These are phyloP conservation scores for Graptemys geographica DNA, from an alignment of 2,797 vertebrate species.

Conservation along the genomic window DNA sequence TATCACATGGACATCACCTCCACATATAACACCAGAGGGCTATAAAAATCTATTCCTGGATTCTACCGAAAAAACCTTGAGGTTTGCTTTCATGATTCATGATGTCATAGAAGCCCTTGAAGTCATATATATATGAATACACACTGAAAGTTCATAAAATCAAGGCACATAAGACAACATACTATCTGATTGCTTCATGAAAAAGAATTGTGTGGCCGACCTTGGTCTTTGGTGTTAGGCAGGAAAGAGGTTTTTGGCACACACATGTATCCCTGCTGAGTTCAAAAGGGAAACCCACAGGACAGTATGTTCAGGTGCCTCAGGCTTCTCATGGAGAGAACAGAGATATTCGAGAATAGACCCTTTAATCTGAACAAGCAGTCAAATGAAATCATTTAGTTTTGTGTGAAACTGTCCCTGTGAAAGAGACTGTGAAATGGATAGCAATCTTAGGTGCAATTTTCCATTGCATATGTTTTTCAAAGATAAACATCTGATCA, in stretches of 20 bases:
- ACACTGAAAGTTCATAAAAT: background rate
- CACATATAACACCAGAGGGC: background rate
- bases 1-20: slow-evolving; percentile 4
- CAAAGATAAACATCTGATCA: slow-evolving; percentile 73
- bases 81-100: background rate
- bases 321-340: background rate
- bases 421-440: slow-evolving; percentile 33
- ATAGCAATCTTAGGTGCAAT: slow-evolving; percentile 52
- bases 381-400: slow-evolving; percentile 9
- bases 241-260: background rate
- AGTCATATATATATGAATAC: background rate
- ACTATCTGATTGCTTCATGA: background rate
- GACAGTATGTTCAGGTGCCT: background rate
- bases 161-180: background rate
- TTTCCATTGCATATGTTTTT: slow-evolving; percentile 62
- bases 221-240: background rate
- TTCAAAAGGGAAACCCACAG: background rate
- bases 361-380: slow-evolving; percentile 1
- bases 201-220: background rate
- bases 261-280: rapidly evolving
- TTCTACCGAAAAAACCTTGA: background rate
- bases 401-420: background rate
- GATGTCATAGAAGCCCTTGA: background rate
- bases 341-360: background rate
- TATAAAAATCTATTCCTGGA: background rate